Conservation (phyloP, 1,140 invertebrate species). For the Philotrypesis tridentata region DNA sequence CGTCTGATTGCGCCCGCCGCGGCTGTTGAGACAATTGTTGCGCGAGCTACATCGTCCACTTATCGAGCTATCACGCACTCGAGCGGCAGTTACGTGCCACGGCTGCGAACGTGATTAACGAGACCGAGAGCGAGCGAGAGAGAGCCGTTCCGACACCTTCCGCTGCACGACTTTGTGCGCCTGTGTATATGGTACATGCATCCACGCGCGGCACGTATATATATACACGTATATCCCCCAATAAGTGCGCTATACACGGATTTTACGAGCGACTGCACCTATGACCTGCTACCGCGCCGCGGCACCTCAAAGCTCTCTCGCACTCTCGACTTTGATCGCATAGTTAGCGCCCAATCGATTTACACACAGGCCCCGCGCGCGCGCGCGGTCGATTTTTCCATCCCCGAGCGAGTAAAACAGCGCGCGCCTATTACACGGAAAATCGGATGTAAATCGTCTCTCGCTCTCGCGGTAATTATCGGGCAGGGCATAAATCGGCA, state of each 20-base stretch:
- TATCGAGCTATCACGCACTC: constrained; percentile 12
- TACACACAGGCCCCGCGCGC: too few species aligned
- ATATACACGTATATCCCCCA: too few species aligned
- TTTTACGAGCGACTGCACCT: constrained; percentile 6
- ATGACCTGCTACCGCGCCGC: not conserved
- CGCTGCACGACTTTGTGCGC: not conserved
- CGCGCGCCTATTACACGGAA: too few species aligned
- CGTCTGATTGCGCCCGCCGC: not conserved
- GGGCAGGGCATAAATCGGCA: not conserved
- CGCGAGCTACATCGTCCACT: not conserved
- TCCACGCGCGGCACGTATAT: too few species aligned
- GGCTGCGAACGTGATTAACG: constrained; percentile 1
- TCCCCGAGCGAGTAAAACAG: not conserved
- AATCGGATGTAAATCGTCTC: too few species aligned
- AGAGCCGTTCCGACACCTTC: not conserved
- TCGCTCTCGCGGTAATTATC: constrained; percentile 23
- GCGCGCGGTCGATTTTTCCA: too few species aligned
- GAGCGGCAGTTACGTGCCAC: not conserved
- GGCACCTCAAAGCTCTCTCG: too few species aligned
- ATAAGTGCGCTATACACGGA: not conserved
- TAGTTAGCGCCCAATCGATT: too few species aligned
- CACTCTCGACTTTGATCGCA: too few species aligned
- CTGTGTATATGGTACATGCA: too few species aligned
- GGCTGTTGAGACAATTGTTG: not conserved
- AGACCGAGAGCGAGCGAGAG: not conserved